phyloP scores from a whole-genome alignment of 2,113 vertebrate genomes.

The Phyllostomus discolor region DNA sequence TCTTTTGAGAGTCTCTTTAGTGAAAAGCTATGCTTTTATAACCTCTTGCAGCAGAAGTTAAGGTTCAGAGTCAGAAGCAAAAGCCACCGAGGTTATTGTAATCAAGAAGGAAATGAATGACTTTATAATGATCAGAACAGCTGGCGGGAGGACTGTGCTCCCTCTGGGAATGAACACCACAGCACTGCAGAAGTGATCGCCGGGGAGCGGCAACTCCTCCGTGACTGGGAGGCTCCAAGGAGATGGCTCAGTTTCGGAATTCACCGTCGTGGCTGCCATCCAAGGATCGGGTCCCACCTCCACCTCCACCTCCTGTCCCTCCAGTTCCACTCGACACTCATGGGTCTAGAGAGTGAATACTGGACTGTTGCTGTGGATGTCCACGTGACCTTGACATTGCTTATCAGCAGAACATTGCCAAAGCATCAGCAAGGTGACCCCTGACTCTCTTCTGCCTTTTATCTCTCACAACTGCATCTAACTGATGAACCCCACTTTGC shows the following conservation, averaged over 20 bases:
- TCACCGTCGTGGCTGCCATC: background rate
- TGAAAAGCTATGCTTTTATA: background rate
- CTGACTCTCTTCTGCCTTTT: background rate
- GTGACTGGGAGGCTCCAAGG: background rate
- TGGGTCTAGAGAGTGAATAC: background rate
- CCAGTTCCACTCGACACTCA: background rate
- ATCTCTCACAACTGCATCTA: background rate
- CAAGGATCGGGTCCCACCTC: background rate
- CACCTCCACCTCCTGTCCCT: background rate
- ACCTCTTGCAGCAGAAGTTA: background rate
- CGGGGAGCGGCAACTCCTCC: background rate
- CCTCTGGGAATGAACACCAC: background rate
- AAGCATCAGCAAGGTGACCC: background rate
- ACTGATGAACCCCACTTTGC: background rate
- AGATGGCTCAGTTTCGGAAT: background rate
- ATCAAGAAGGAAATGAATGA: conserved; percentile 4
- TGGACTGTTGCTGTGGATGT: background rate
- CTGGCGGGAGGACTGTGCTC: background rate
- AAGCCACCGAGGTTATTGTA: background rate
- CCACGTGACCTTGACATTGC: background rate
- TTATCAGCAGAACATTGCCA: background rate
- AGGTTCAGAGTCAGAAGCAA: background rate
- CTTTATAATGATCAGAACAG: background rate
- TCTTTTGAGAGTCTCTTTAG: background rate
- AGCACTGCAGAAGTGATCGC: background rate